phyloP scores from a whole-genome alignment of 2,113 vertebrate genomes.

The Motacilla tschutschensis region DNA sequence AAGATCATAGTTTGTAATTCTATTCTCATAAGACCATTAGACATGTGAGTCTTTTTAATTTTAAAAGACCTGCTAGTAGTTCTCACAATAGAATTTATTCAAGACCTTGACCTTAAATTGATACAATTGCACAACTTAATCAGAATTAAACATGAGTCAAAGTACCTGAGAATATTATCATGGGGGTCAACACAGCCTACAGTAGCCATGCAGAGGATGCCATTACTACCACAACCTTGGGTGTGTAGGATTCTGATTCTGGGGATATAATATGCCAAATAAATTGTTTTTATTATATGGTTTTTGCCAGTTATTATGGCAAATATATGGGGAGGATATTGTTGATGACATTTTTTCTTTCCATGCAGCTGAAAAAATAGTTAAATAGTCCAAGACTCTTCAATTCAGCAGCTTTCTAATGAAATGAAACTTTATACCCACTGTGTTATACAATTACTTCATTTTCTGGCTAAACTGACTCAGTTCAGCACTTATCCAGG shows the following conservation, averaged over 20 bases:
- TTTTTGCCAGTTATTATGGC: not conserved
- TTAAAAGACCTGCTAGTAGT: slow-evolving; percentile 49
- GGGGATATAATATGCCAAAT: not conserved
- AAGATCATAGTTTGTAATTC: slow-evolving; percentile 55
- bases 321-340: not conserved
- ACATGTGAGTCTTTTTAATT: slow-evolving; percentile 54
- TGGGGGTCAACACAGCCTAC: not conserved
- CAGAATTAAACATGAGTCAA: slow-evolving; percentile 67
- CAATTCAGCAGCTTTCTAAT: not conserved
- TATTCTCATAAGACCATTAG: slow-evolving; percentile 54
- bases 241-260: not conserved
- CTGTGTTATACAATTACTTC: not conserved
- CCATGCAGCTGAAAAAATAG: not conserved
- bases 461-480: not conserved
- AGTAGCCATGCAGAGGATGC: not conserved
- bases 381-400: not conserved
- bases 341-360: not conserved
- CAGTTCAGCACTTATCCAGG: not conserved
- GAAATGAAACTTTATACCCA: not conserved
- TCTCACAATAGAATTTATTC: slow-evolving; percentile 50
- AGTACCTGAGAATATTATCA: slow-evolving; percentile 18
- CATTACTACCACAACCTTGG: not conserved
- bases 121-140: slow-evolving; percentile 67
- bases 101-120: slow-evolving; percentile 68
- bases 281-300: not conserved